Evolutionary conservation across 2,113 vertebrate species (phyloP).

Genomic region (Pteruthius melanotis): DNA sequence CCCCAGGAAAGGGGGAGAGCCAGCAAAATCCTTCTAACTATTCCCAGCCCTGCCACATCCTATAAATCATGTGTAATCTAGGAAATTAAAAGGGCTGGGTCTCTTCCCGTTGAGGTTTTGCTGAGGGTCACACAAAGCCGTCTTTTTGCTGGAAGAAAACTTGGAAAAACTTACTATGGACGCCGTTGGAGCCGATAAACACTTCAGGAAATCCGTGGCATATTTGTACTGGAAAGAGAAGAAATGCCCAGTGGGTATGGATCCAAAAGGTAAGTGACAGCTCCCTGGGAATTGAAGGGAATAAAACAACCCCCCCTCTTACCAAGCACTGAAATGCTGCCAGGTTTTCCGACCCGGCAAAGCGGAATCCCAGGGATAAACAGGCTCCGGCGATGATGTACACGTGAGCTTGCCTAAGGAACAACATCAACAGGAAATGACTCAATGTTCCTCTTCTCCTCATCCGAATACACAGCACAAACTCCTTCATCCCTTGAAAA

Average conservation of each 20-base stretch:
- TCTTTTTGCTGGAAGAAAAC: background rate
- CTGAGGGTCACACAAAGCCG: background rate
- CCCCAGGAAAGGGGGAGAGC: background rate
- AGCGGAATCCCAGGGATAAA: conserved; percentile 92
- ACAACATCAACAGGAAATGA: conserved; percentile 15
- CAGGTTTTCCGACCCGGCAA: conserved; percentile 93
- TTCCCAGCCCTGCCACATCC: background rate
- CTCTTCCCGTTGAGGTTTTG: background rate
- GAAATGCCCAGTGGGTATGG: background rate
- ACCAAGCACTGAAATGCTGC: conserved; percentile 96
- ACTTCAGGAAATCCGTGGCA: conserved; percentile 91
- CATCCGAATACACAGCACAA: background rate
- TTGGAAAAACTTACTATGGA: conserved; percentile 82
- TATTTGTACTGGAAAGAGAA: conserved; percentile 83
- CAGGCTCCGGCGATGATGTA: conserved; percentile 97
- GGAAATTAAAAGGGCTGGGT: background rate
- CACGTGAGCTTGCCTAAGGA: conserved; percentile 91
- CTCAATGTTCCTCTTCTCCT: background rate
- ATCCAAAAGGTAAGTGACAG: background rate
- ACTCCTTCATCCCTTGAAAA: background rate
- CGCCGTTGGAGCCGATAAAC: conserved; percentile 84
- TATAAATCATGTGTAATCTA: background rate
- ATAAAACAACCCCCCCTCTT: conserved; percentile 4
- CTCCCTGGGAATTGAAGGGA: background rate
- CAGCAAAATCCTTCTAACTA: background rate